These are phyloP conservation scores for Holothuria glaberrima DNA, from an alignment of 35 echinoderm and acorn worm genomes.

Conservation along the genomic window DNA sequence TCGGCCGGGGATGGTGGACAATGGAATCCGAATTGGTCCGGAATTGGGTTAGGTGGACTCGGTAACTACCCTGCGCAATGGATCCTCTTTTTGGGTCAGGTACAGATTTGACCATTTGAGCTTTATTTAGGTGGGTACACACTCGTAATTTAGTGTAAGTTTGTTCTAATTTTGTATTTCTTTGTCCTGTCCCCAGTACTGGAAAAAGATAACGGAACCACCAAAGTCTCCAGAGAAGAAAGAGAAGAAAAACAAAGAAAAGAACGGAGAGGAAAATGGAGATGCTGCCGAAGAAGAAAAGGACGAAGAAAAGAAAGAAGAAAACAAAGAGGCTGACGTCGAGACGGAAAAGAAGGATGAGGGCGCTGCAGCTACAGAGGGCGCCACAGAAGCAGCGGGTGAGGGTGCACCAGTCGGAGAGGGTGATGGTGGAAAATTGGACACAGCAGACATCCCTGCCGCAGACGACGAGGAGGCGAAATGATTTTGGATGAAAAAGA, in stretches of 20 bases:
- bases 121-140: too few relatives aligned
- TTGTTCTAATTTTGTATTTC: too few relatives aligned
- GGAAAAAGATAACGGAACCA: constrained; percentile 87
- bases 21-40: too few relatives aligned
- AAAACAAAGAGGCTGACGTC: constrained; percentile 60
- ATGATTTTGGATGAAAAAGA: constrained; percentile 29
- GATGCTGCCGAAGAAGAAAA: constrained; percentile 60
- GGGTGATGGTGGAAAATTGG: constrained; percentile 32
- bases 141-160: too few relatives aligned
- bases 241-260: constrained; percentile 73
- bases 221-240: constrained; percentile 82
- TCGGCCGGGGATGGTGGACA: too few relatives aligned
- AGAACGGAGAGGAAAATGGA: constrained; percentile 62
- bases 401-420: constrained; percentile 52
- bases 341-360: constrained; percentile 63
- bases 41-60: too few relatives aligned
- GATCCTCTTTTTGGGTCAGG: too few relatives aligned
- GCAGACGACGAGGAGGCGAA: constrained; percentile 55
- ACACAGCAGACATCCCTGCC: constrained; percentile 50
- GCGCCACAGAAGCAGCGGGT: constrained; percentile 32
- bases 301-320: constrained; percentile 58
- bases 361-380: constrained; percentile 33
- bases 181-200: constrained; percentile 59
- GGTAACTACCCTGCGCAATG: too few relatives aligned
- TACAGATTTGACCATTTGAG: too few relatives aligned